Conservation (phyloP, 2,797 vertebrate species). For the Dendrocincla tyrannina region DNA sequence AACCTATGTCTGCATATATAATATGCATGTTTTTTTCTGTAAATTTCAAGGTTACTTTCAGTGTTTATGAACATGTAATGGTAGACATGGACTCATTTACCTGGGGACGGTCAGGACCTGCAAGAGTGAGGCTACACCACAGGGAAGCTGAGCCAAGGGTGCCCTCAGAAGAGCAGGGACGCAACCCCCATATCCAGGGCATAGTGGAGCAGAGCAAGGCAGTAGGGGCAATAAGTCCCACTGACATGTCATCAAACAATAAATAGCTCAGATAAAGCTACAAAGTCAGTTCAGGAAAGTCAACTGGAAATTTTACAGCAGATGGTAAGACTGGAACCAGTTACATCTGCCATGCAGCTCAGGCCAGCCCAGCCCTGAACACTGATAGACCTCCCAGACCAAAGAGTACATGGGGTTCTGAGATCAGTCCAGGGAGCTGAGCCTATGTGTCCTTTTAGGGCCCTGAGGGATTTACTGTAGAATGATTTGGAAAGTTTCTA, state of each 20-base stretch:
- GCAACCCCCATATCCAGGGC: background rate
- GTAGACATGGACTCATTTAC: background rate
- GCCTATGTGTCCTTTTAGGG: background rate
- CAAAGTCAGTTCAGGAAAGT: background rate
- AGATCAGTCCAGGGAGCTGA: background rate
- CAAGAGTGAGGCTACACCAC: background rate
- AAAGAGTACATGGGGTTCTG: background rate
- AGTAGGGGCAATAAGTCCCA: background rate
- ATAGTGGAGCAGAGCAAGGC: background rate
- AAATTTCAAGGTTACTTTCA: background rate
- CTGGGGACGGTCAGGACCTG: background rate
- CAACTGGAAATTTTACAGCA: background rate
- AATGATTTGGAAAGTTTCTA: background rate
- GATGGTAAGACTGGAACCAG: background rate
- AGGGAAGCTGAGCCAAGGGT: background rate
- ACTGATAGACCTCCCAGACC: background rate
- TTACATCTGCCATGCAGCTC: fast-evolving
- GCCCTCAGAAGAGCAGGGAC: fast-evolving
- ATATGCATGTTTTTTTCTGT: background rate
- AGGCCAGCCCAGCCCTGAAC: background rate
- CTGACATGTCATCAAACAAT: background rate
- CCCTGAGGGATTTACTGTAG: background rate
- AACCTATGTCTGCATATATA: background rate
- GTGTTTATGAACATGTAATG: background rate
- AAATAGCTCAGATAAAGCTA: background rate